Percentiles rank a stretch among this genome's conserved stretches.
phyloP scores from a whole-genome alignment of 2,113 vertebrate genomes.

The Hydrochoerus hydrochaeris region DNA sequence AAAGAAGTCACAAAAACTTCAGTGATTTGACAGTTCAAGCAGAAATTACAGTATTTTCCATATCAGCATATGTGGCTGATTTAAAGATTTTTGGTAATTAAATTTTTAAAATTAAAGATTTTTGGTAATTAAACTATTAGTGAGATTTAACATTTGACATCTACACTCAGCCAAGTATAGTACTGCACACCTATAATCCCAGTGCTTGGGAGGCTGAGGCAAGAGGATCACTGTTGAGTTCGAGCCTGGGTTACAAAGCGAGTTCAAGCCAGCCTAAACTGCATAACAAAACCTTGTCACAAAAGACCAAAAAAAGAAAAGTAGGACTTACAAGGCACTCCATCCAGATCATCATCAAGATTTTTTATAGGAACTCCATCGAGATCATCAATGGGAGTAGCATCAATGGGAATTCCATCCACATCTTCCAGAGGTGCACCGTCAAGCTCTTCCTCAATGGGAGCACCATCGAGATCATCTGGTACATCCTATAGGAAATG shows the following conservation, averaged over 20 bases:
- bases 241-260: background rate
- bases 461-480: constrained; percentile 97
- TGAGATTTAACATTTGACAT: constrained; percentile 10
- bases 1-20: background rate
- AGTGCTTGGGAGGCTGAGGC: background rate
- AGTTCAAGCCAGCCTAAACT: background rate
- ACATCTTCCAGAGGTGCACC: constrained; percentile 94
- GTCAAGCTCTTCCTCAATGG: constrained; percentile 95
- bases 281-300: background rate
- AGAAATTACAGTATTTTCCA: background rate
- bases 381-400: constrained; percentile 93
- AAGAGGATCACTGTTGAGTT: background rate
- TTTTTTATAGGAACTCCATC: constrained; percentile 97
- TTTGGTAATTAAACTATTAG: constrained; percentile 13
- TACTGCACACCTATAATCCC: background rate
- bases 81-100: background rate
- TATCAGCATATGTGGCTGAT: background rate
- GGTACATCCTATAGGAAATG: constrained; percentile 85
- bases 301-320: background rate
- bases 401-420: constrained; percentile 96
- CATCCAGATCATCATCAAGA: constrained; percentile 97
- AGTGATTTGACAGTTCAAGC: background rate
- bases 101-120: background rate
- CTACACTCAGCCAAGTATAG: constrained; percentile 70
- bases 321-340: constrained; percentile 93